Evolutionary conservation across 2,888 invertebrate genomes (phyloP), one percentile per base, ranked within the genome.

Genomic region (Leucozona laternaria): DNA sequence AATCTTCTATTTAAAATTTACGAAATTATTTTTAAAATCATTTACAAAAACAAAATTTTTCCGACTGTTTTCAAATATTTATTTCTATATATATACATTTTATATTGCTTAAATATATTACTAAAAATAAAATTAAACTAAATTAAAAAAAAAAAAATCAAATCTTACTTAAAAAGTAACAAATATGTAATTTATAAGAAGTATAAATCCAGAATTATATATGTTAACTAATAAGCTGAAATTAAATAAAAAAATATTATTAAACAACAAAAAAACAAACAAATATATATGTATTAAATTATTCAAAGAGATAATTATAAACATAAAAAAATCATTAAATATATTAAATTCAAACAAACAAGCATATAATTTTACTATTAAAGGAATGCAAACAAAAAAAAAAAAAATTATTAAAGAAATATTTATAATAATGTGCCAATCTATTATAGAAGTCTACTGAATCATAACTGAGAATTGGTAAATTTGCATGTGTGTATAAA

Each of bases 101-200:
- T 58, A 4, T 15, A 37, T 64, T 28, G 25, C 37, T 66, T 77
- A 68, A 60, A 7, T 40, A 25, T 55, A 50, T 15, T 48, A 64
- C 22, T 62, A 2, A 79, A 70, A 48, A 66, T 45, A 31, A 20
- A 66, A 31, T 5, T 34, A 78, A 20, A 31, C 31, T 31, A 64
- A 48, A 15, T n/a, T 0, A 8, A 50, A 60, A 58, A 60, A 58
- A 68, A 45, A 25, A 50, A 77, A 87, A 79, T 79, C 76, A 83
- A 82, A 82, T 79, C 68, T 79, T 79, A 87, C 78, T 82, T 87
- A 48, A 87, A 79, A 87, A 82, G 81, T 86, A 87, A 72, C 66
- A 75, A 82, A 58, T 73, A n/a, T n/a, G n/a, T n/a, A 66, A 43
- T 60, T 64, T 71, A 48, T 87, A 79, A 79, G 78, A 78, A 82